phyloP scores from a whole-genome alignment of 2,888 invertebrate genomes.

The Lycophotia porphyrea region DNA sequence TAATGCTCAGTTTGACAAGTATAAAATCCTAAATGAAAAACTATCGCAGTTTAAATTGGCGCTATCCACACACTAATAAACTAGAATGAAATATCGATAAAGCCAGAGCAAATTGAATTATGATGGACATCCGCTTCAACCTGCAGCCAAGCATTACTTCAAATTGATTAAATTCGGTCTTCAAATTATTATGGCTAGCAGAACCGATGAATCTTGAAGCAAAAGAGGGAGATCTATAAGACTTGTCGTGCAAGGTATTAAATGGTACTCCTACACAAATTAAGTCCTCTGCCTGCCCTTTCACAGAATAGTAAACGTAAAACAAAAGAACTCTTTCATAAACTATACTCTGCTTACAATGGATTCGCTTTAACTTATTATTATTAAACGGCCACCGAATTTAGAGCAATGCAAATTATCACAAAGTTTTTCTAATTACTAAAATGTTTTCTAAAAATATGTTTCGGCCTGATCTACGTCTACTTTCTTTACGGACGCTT shows the following conservation, averaged over 20 bases:
- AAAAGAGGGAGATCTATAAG: not conserved
- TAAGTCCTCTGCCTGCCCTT: not conserved
- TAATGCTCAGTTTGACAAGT: slow-evolving; percentile 5
- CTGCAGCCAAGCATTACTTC: slow-evolving; percentile 6
- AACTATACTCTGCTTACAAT: not conserved
- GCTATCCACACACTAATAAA: slow-evolving; percentile 7
- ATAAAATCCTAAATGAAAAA: not conserved
- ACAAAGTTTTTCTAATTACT: too few species aligned
- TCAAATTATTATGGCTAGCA: not conserved
- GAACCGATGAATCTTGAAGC: not conserved
- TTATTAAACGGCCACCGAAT: too few species aligned
- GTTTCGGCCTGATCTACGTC: too few species aligned
- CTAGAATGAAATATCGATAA: slow-evolving; percentile 32
- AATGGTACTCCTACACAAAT: not conserved
- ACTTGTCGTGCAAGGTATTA: not conserved
- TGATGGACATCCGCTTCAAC: slow-evolving; percentile 27
- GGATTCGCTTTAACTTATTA: too few species aligned
- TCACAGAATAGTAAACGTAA: not conserved
- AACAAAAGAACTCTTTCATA: not conserved
- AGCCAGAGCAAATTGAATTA: slow-evolving; percentile 28
- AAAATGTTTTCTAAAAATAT: too few species aligned
- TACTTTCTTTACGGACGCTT: too few species aligned
- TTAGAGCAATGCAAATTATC: too few species aligned
- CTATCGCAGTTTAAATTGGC: slow-evolving; percentile 1
- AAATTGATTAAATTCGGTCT: slow-evolving; percentile 24